phyloP scores from a whole-genome alignment of 2,888 invertebrate genomes.

The Dicranocentrus wangi region DNA sequence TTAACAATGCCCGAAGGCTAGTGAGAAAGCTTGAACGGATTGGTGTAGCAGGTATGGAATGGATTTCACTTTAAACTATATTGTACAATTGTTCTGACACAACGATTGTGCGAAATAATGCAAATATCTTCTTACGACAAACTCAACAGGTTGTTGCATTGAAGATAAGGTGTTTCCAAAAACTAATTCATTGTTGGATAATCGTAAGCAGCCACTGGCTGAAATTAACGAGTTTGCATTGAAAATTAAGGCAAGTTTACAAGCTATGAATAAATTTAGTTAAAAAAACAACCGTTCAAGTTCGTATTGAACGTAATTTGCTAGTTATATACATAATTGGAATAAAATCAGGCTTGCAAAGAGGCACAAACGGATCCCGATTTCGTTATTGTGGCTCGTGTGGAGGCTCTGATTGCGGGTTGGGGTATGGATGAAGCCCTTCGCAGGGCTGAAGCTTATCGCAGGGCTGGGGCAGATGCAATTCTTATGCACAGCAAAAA shows the following conservation, averaged over 20 bases:
- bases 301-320: neutral
- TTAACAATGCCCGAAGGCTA: constrained; percentile 76
- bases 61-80: neutral
- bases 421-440: constrained; percentile 74
- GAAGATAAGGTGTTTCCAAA: constrained; percentile 77
- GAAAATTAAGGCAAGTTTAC: constrained; percentile 75
- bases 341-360: constrained; percentile 75
- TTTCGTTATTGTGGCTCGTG: constrained; percentile 76
- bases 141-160: constrained; percentile 75
- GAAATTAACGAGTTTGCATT: constrained; percentile 76
- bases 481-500: constrained; percentile 76
- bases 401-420: constrained; percentile 75
- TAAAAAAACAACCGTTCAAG: constrained; percentile 3
- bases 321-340: neutral
- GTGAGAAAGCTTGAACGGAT: constrained; percentile 75
- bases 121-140: neutral
- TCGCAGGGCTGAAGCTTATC: constrained; percentile 73
- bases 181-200: constrained; percentile 76
- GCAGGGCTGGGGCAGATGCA: constrained; percentile 75
- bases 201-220: constrained; percentile 75
- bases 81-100: neutral
- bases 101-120: neutral
- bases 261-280: too few species aligned
- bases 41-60: constrained; percentile 75
- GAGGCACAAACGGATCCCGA: constrained; percentile 76